Evolutionary conservation across 2,797 vertebrate species (phyloP).

Genomic region (Chloroceryle amazona): DNA sequence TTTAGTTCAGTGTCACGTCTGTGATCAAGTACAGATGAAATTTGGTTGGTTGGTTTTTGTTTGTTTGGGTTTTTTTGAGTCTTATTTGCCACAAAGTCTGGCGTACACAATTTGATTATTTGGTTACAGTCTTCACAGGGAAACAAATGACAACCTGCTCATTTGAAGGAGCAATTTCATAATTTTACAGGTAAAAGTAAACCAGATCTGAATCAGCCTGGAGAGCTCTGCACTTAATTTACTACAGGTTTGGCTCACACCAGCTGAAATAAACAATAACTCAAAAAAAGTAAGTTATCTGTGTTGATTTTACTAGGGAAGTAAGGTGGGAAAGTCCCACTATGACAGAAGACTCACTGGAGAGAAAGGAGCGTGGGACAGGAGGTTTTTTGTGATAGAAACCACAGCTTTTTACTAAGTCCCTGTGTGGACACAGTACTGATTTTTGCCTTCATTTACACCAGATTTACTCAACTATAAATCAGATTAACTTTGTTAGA

Average conservation of each 20-base stretch:
- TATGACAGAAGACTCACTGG: neutral
- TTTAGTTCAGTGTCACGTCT: neutral
- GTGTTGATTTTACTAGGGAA: neutral
- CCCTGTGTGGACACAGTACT: fast-evolving
- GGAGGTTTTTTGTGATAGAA: neutral
- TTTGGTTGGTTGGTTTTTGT: too few species aligned
- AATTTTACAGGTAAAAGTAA: neutral
- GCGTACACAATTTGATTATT: neutral
- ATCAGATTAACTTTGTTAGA: neutral
- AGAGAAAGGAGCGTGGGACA: neutral
- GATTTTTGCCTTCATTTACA: neutral
- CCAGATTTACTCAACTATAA: neutral
- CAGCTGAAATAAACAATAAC: neutral
- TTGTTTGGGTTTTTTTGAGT: neutral
- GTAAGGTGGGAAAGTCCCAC: neutral
- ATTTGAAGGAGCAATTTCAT: neutral
- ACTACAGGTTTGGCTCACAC: neutral
- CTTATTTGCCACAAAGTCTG: neutral
- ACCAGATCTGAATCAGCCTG: neutral
- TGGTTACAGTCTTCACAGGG: neutral
- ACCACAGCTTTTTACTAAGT: neutral
- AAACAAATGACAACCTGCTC: neutral
- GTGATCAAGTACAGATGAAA: neutral
- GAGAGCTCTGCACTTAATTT: neutral
- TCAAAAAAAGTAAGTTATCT: neutral